Conservation (phyloP, 2,888 invertebrate genomes). For the Xylophagus ater region DNA sequence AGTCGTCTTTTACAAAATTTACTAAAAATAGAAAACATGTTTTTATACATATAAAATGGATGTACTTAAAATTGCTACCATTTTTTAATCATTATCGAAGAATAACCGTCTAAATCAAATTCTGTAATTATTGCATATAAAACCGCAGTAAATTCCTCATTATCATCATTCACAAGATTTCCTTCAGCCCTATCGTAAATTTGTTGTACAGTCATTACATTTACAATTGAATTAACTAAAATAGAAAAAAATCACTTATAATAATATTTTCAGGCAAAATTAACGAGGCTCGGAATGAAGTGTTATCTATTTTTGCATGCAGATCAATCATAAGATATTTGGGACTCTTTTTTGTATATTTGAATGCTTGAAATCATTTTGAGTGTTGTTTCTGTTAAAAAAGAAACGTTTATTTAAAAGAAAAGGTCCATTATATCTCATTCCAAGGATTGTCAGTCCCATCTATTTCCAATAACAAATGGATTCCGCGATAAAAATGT, state of each 20-base stretch:
- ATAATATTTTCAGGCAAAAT: too few species aligned
- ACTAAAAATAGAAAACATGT: slow-evolving; percentile 18
- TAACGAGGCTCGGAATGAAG: too few species aligned
- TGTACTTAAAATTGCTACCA: slow-evolving; percentile 30
- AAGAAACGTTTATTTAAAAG: too few species aligned
- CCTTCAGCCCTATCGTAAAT: slow-evolving; percentile 41
- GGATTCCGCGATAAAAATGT: too few species aligned
- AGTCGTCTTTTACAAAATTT: slow-evolving; percentile 25
- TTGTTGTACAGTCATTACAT: slow-evolving; percentile 48
- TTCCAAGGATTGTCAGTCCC: too few species aligned
- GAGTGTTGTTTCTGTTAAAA: too few species aligned
- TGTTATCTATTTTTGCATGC: too few species aligned
- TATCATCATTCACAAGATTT: slow-evolving; percentile 31
- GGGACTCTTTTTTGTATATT: too few species aligned
- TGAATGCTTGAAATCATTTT: too few species aligned
- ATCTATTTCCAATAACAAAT: too few species aligned
- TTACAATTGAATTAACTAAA: slow-evolving; percentile 44
- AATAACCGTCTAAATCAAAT: slow-evolving; percentile 56
- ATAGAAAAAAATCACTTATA: slow-evolving; percentile 11
- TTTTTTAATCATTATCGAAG: slow-evolving; percentile 32
- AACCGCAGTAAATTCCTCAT: slow-evolving; percentile 56
- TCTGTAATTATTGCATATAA: slow-evolving; percentile 55
- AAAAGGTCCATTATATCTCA: too few species aligned
- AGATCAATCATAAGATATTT: too few species aligned
- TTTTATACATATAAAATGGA: background rate